Evolutionary conservation across 2,888 invertebrate genomes (phyloP).

Genomic region (Balanococcus diminutus): DNA sequence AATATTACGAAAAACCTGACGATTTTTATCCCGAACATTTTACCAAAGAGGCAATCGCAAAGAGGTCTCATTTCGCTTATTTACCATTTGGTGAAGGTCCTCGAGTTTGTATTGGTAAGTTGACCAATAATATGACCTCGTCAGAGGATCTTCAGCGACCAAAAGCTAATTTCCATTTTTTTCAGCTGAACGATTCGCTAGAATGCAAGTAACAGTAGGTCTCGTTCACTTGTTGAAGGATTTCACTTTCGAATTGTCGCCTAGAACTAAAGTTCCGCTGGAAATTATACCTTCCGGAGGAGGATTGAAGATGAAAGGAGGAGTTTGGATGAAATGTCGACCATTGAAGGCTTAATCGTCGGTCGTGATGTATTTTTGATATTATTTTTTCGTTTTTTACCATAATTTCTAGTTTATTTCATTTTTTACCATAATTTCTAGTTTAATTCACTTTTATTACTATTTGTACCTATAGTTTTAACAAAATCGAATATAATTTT

Average conservation of each 20-base stretch:
- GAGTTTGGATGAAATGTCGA: neutral
- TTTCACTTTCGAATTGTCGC: constrained; percentile 9
- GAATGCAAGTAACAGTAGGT: constrained; percentile 44
- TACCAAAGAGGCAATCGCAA: constrained; percentile 60
- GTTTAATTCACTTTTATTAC: too few relatives aligned
- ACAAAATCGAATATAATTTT: too few relatives aligned
- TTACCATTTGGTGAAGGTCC: constrained; percentile 62
- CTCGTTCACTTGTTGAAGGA: constrained; percentile 28
- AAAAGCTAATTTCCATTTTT: neutral
- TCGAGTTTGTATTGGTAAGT: constrained; percentile 59
- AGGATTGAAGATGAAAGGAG: neutral
- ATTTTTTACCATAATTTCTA: too few relatives aligned
- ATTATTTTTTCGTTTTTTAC: too few relatives aligned
- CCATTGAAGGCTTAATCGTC: too few relatives aligned
- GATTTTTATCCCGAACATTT: constrained; percentile 64
- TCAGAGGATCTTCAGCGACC: too few relatives aligned
- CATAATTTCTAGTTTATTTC: too few relatives aligned
- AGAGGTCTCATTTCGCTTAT: constrained; percentile 59
- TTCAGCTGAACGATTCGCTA: neutral
- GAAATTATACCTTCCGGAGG: neutral
- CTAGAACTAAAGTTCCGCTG: constrained; percentile 45
- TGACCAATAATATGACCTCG: neutral
- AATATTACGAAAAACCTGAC: constrained; percentile 62
- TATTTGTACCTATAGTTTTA: too few relatives aligned
- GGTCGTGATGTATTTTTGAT: too few relatives aligned